Base-by-base conservation (phyloP, 2,888 invertebrate species). In the Tanypteryx hageni region DNA sequence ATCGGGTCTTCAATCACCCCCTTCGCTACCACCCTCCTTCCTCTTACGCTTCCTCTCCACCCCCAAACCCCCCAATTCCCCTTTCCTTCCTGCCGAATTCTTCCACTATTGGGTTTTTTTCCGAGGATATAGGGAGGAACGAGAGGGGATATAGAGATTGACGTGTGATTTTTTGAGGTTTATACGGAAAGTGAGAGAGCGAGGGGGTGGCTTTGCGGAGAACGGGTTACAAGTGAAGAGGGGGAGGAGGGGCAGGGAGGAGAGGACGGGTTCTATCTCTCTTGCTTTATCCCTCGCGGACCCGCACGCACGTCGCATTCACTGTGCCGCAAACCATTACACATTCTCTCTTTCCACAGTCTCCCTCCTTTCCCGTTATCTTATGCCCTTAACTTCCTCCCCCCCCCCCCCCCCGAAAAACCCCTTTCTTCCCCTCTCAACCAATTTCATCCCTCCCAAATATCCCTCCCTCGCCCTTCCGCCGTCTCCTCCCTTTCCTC, bases 331-430 rank as follows among this genome's bases (percentile, higher is more conserved):
- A 22, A 57, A 56, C 92, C 92, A 56, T 82, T 44, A 31, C 61
- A 81, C 56, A 57, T 85, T 82, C 89, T 57, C 59, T 81, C 92
- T 92, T 57, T 89, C 22, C 92, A 61, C 93, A 58, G 59, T 31
- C 92, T 89, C 92, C 86, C 92, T 92, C 83, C 86, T 83, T 92
- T 83, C 76, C 92, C 92, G 64, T 93, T 91, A 89, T 89, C 92
- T 92, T 64, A 22, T 76, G 27, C 76, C 59, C 59, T 83, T 16
- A 31, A 64, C n/a, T 76, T 68, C 86, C 64, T 85, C 92, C 89
- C 92, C 58, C 64, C 85, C 14, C 18, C 85, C 44, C 5, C 44
- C 5, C 44, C 44, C 59, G 81, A 16, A 57, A 56, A 9, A 57
- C 91, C 82, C 22, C 84, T 27, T 22, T 7, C 92, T 44, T 56